Conservation (phyloP, 2,113 vertebrate species). For the Dinomys branickii region DNA sequence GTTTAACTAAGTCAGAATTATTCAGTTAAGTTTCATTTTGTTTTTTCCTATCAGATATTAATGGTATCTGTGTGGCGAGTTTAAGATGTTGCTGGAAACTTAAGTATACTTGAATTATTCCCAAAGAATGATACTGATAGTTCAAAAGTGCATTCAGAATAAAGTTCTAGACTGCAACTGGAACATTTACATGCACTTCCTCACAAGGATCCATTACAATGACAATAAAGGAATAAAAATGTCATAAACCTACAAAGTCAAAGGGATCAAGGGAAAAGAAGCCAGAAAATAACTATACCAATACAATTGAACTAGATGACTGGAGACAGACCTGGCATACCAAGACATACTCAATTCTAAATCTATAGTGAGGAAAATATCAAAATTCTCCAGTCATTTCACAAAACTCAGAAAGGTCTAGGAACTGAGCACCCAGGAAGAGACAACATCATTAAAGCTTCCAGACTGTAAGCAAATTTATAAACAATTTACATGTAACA, state of each 20-base stretch:
- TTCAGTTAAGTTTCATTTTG: not conserved
- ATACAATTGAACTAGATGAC: not conserved
- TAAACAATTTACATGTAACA: not conserved
- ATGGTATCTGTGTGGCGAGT: not conserved
- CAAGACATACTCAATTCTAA: not conserved
- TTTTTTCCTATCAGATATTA: not conserved
- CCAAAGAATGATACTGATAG: not conserved
- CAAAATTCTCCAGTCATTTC: not conserved
- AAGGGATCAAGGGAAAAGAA: not conserved
- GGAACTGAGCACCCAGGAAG: not conserved
- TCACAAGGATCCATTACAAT: constrained; percentile 8
- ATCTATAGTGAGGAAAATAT: not conserved
- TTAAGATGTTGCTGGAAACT: not conserved
- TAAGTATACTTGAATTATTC: not conserved
- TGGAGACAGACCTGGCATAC: not conserved
- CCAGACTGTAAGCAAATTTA: constrained; percentile 11
- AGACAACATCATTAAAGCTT: not conserved
- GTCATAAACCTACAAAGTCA: not conserved
- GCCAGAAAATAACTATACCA: not conserved
- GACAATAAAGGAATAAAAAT: constrained; percentile 41
- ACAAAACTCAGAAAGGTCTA: not conserved
- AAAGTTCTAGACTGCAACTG: constrained; percentile 1
- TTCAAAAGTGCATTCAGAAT: not conserved
- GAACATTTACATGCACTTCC: not conserved
- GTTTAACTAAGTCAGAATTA: not conserved